Evolutionary conservation across 2,113 vertebrate species (phyloP), one percentile per base, ranked within the genome.

Genomic region (Malurus elegans): DNA sequence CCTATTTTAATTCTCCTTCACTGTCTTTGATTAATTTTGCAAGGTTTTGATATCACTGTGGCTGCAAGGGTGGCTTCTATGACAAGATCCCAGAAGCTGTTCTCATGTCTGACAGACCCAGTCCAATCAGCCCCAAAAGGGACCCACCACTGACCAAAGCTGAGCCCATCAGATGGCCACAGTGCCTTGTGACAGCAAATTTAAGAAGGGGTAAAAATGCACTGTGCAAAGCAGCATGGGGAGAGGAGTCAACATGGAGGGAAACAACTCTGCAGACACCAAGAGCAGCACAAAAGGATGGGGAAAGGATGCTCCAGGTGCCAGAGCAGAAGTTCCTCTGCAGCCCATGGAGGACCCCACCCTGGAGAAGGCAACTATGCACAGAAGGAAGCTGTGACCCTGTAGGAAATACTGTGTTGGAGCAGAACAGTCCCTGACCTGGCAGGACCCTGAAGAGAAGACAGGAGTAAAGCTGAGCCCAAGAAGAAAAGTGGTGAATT

Each of bases 351-450:
- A 75, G 15, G 25, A 17, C 2, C 21, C 14, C 36, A 57, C 2
- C 0, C 5, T 4, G 8, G 6, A 29, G 26, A 20, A 62, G 7
- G 18, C 40, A 28, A 18, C 4, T 15, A 0, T 19, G 3, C 14
- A 19, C n/a, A 38, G 11, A 47, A 79, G 17, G 26, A 53, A n/a
- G 7, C 2, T 76, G 15, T 31, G 42, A 56, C 7, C 19, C 14
- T 18, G 0, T 10, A 28, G 6, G 14, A 78, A 23, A 62, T 2
- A 11, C 3, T 6, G 2, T 4, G 2, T 2, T 72, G 26, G n/a
- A 42, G 9, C 25, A 85, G 15, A 6, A 19, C 25, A 50, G 12
- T 29, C 51, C 36, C 53, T 47, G 25, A 5, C 31, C 53, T 47
- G 25, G 6, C 31, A 82, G n/a, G 29, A 66, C 25, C 16, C 18